Percentiles rank a stretch among this genome's conserved stretches.
phyloP scores from a whole-genome alignment of 2,113 vertebrate species.

The Glaucidium brasilianum region DNA sequence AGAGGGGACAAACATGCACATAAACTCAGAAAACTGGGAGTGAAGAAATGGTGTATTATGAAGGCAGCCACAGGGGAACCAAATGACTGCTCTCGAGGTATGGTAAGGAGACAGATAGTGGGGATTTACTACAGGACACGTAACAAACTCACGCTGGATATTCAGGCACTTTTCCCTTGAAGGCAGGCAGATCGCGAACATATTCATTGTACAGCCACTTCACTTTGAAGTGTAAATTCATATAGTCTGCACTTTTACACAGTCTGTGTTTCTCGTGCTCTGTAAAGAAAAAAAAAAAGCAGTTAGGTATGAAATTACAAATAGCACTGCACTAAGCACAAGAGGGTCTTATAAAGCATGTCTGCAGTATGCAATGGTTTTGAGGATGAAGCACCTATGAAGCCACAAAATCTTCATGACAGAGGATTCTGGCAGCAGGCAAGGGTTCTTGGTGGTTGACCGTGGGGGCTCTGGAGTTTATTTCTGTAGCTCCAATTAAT shows the following conservation, averaged over 20 bases:
- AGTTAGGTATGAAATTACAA: neutral
- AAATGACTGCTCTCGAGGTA: neutral
- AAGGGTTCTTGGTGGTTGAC: neutral
- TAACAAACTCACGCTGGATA: conserved; percentile 88
- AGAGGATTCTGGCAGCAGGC: neutral
- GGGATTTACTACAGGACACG: neutral
- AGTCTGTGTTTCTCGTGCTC: conserved; percentile 93
- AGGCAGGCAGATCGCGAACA: conserved; percentile 85
- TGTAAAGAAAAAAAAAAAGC: conserved; percentile 35
- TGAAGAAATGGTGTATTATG: neutral
- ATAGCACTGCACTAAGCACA: neutral
- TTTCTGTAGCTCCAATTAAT: neutral
- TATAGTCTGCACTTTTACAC: conserved; percentile 98
- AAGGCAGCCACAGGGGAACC: neutral
- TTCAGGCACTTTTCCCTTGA: conserved; percentile 86
- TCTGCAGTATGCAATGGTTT: neutral
- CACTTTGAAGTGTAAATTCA: conserved; percentile 99
- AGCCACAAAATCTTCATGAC: neutral
- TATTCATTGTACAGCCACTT: conserved; percentile 99
- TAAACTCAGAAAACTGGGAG: neutral
- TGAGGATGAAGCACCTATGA: neutral
- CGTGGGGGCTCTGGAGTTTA: neutral
- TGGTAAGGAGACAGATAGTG: neutral
- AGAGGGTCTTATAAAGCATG: neutral
- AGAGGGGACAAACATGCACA: neutral